Evolutionary conservation across 2,113 vertebrate genomes (phyloP).

Genomic region (Sciurus niger): DNA sequence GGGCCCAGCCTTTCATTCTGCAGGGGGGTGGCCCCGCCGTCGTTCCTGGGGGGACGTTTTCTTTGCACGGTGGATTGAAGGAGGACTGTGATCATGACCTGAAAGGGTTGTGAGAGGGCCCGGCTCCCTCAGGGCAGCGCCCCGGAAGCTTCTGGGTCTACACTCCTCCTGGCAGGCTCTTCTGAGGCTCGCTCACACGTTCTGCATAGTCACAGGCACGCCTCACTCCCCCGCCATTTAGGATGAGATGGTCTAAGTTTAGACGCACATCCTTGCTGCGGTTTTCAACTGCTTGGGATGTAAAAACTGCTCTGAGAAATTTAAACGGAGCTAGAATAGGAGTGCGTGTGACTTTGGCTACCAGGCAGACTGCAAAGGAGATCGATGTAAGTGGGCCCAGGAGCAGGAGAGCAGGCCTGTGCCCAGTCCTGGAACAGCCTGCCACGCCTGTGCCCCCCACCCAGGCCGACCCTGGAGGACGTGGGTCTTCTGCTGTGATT

Average conservation of each 20-base stretch:
- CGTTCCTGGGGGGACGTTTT: not conserved
- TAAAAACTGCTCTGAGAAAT: not conserved
- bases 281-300: not conserved
- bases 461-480: constrained; percentile 74
- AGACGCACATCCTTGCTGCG: not conserved
- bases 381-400: too few relatives aligned
- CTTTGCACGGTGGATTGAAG: not conserved
- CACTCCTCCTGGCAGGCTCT: not conserved
- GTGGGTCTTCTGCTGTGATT: constrained; percentile 77
- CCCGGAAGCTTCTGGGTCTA: too few relatives aligned
- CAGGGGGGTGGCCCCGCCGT: not conserved
- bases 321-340: not conserved
- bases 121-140: not conserved
- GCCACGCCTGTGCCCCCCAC: constrained; percentile 65
- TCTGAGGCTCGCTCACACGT: not conserved
- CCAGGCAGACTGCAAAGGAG: not conserved
- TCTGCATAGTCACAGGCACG: not conserved
- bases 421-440: not conserved
- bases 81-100: not conserved
- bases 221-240: not conserved
- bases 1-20: not conserved
- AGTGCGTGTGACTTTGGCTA: not conserved
- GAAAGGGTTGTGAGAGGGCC: not conserved
- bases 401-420: too few relatives aligned
- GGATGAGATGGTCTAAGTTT: not conserved